These are phyloP conservation scores for Ceryle rudis DNA, from an alignment of 2,797 vertebrate species.

Conservation along the genomic window DNA sequence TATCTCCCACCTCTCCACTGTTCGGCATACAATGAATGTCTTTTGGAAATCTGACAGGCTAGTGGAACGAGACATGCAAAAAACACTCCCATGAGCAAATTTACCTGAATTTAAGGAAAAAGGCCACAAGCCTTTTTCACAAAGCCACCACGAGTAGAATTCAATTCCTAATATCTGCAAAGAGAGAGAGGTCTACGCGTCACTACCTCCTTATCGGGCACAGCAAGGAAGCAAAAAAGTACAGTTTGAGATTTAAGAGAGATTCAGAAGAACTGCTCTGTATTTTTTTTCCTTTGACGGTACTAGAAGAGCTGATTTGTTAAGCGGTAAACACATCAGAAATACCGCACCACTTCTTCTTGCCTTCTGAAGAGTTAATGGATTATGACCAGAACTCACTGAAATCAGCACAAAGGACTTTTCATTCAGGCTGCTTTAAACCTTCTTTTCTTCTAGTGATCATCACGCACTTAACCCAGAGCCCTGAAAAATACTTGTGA, in stretches of 20 bases:
- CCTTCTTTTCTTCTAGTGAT: not conserved
- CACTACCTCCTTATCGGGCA: no score
- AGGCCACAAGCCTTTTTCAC: not conserved
- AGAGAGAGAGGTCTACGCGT: not conserved
- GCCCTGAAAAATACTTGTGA: not conserved
- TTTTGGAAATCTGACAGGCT: not conserved
- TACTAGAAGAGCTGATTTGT: not conserved
- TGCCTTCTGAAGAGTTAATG: not conserved
- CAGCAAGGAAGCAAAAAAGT: not conserved
- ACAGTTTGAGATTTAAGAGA: not conserved
- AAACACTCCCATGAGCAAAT: not conserved
- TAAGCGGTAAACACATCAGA: not conserved
- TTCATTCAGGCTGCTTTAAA: not conserved
- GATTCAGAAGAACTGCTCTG: not conserved
- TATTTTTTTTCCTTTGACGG: not conserved
- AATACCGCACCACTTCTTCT: not conserved
- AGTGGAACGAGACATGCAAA: not conserved
- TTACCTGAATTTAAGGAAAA: not conserved
- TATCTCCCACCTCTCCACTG: fast-evolving
- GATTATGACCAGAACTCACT: not conserved
- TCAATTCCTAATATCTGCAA: not conserved
- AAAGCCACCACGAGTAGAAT: fast-evolving
- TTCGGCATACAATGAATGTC: not conserved
- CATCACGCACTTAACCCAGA: not conserved
- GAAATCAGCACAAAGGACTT: not conserved